Conservation (phyloP, 2,113 vertebrate genomes). For the Prionailurus bengalensis region DNA sequence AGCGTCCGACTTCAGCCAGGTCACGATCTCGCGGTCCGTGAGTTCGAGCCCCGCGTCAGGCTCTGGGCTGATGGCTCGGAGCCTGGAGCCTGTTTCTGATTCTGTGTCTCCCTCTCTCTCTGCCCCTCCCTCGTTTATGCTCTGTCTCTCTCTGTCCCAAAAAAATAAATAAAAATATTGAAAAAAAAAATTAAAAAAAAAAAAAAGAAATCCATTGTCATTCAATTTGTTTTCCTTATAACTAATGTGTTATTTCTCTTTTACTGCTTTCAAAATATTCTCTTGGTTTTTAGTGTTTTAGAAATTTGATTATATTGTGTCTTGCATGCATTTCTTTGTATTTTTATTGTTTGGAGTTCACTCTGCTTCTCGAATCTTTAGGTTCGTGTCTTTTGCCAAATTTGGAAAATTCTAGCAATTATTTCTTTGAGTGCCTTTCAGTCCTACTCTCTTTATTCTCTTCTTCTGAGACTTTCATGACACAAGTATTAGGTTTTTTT, state of each 20-base stretch:
- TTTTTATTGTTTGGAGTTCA: not conserved
- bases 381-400: not conserved
- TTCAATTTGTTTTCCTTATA: not conserved
- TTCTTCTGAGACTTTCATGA: not conserved
- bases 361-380: not conserved
- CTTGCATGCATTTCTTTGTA: not conserved
- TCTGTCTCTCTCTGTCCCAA: no score
- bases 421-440: not conserved
- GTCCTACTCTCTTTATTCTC: not conserved
- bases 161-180: no score
- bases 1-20: no score
- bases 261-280: not conserved
- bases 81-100: no score
- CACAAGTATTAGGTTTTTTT: not conserved
- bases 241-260: not conserved
- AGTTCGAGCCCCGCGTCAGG: no score
- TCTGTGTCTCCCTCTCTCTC: no score
- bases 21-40: no score
- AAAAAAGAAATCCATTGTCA: not conserved
- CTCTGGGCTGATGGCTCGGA: no score
- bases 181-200: no score
- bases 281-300: not conserved
- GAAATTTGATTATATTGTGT: not conserved
- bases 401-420: not conserved
- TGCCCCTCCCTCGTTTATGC: no score